These are phyloP conservation scores for Antheraea assamensis DNA, from an alignment of 2,888 invertebrate species.

Conservation along the genomic window DNA sequence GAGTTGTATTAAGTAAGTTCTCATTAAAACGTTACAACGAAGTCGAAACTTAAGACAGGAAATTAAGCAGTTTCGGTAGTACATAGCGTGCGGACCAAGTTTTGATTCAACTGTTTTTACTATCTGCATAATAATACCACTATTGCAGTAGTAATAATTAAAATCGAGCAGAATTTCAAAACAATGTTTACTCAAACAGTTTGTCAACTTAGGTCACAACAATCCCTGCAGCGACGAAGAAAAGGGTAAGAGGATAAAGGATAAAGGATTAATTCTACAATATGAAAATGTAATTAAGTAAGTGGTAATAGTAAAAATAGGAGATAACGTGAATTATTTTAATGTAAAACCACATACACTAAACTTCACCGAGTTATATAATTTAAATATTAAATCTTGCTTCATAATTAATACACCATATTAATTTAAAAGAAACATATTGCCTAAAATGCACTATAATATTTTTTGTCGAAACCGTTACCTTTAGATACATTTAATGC, in stretches of 20 bases:
- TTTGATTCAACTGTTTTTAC: neutral
- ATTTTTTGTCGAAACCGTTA: neutral
- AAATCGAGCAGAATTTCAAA: neutral
- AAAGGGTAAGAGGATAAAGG: neutral
- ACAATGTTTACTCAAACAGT: neutral
- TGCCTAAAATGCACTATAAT: too few species aligned
- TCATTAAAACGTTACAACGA: constrained; percentile 68
- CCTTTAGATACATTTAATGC: neutral
- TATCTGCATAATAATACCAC: neutral
- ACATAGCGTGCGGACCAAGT: constrained; percentile 9
- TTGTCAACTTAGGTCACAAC: neutral
- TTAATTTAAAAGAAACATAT: too few species aligned
- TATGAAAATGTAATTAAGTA: too few species aligned
- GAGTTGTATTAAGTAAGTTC: constrained; percentile 65
- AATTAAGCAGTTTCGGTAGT: constrained; percentile 68
- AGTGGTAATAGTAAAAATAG: too few species aligned
- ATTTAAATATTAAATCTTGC: too few species aligned
- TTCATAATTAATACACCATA: too few species aligned
- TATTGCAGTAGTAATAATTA: neutral
- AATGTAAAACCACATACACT: too few species aligned
- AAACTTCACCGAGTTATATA: too few species aligned
- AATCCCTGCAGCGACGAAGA: neutral
- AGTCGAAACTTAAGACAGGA: constrained; percentile 64
- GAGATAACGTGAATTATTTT: too few species aligned
- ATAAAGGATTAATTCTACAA: neutral